Conservation (phyloP, 2,113 vertebrate genomes). For the Oplegnathus fasciatus region DNA sequence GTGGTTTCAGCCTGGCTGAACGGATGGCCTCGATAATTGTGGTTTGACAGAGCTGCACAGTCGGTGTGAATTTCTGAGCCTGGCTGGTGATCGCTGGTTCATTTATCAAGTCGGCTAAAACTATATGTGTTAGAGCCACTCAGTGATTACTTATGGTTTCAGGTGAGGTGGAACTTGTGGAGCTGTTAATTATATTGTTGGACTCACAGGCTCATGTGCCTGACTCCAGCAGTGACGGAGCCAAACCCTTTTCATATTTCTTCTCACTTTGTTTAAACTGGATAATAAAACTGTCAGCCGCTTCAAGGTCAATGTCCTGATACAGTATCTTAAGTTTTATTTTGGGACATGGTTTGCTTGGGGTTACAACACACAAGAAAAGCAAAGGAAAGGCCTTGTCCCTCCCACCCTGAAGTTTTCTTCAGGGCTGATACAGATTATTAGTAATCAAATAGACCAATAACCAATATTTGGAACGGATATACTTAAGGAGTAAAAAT, state of each 20-base stretch:
- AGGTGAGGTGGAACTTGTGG: slow-evolving; percentile 31
- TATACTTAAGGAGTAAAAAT: too few relatives aligned
- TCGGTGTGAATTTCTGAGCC: slow-evolving; percentile 56
- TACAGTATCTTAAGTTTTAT: slow-evolving; percentile 41
- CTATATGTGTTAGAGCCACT: background rate
- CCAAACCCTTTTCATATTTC: slow-evolving; percentile 10
- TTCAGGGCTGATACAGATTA: too few relatives aligned
- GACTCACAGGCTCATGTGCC: background rate
- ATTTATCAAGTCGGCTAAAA: slow-evolving; percentile 40
- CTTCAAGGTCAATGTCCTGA: slow-evolving; percentile 47
- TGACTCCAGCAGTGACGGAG: background rate
- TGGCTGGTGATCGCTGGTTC: slow-evolving; percentile 33
- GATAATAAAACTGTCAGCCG: slow-evolving; percentile 14
- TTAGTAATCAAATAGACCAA: too few relatives aligned
- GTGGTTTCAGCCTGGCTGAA: slow-evolving; percentile 59
- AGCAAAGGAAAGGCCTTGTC: slow-evolving; percentile 2
- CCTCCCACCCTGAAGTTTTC: background rate
- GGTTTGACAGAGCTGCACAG: slow-evolving; percentile 59
- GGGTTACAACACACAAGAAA: slow-evolving; percentile 28
- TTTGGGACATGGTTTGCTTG: slow-evolving; percentile 48
- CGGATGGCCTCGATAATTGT: slow-evolving; percentile 61
- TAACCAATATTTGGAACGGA: too few relatives aligned
- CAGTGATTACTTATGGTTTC: slow-evolving; percentile 9
- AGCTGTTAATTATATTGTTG: slow-evolving; percentile 42
- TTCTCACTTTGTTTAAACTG: slow-evolving; percentile 21